These are phyloP conservation scores for Pachycephala philippinensis DNA, from an alignment of 2,113 vertebrate genomes.

Conservation along the genomic window DNA sequence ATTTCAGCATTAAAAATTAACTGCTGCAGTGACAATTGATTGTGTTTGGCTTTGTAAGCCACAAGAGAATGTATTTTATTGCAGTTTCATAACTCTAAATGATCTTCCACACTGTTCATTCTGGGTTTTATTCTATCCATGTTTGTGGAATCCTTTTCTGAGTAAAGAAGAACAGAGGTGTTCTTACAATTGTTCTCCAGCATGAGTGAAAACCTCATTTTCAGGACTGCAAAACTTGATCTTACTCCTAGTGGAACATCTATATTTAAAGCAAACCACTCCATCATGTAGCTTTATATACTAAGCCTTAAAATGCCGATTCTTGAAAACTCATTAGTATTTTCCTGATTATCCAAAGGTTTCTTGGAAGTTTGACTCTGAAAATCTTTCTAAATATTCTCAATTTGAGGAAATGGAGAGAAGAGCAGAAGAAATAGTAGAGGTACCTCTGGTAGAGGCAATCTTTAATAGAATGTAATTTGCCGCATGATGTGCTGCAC, in stretches of 20 bases:
- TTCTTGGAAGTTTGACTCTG: not conserved
- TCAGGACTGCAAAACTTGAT: not conserved
- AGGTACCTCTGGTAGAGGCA: not conserved
- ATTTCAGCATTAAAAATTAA: conserved; percentile 63
- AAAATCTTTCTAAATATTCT: not conserved
- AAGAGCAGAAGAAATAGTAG: not conserved
- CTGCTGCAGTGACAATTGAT: not conserved
- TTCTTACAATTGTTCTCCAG: not conserved
- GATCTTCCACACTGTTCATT: not conserved
- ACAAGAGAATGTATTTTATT: not conserved
- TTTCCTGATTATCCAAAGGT: not conserved
- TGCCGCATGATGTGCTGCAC: not conserved
- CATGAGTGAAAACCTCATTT: not conserved
- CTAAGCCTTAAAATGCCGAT: not conserved
- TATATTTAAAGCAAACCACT: not conserved
- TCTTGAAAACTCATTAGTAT: not conserved
- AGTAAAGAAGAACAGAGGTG: not conserved
- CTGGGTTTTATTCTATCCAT: not conserved
- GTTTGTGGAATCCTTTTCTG: not conserved
- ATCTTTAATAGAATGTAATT: not conserved
- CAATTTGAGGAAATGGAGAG: not conserved
- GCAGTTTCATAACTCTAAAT: not conserved
- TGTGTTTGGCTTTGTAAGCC: not conserved
- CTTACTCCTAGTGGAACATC: not conserved
- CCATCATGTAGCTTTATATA: not conserved